Evolutionary conservation across 1,140 invertebrate genomes (phyloP).

Genomic region (Bombus vancouverensis): DNA sequence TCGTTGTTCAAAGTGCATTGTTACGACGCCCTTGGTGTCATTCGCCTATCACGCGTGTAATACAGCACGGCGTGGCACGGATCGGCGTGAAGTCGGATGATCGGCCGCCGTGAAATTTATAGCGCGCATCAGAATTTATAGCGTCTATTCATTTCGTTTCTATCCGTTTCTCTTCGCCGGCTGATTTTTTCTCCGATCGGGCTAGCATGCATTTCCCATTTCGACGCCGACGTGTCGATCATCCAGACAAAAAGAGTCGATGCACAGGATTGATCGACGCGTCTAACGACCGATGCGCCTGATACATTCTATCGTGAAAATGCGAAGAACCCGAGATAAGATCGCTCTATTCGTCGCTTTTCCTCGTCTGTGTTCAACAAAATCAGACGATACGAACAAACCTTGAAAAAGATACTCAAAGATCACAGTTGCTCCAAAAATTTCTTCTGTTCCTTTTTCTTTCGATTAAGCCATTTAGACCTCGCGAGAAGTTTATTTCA

Average conservation of each 20-base stretch:
- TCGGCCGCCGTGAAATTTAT: constrained; percentile 28
- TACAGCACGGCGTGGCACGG: background rate
- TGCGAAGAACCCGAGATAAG: background rate
- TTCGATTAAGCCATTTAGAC: background rate
- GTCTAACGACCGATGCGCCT: constrained; percentile 10
- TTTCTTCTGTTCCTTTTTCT: background rate
- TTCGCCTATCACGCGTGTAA: constrained; percentile 33
- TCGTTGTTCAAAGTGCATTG: constrained; percentile 44
- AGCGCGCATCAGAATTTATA: constrained; percentile 24
- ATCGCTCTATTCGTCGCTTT: background rate
- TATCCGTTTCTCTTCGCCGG: background rate
- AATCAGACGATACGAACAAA: background rate
- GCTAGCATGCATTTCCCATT: constrained; percentile 20
- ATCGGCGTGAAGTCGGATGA: background rate
- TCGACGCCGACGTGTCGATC: constrained; percentile 15
- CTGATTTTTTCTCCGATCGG: background rate
- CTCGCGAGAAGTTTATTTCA: background rate
- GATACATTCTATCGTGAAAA: background rate
- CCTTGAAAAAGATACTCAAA: background rate
- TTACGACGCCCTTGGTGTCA: constrained; percentile 42
- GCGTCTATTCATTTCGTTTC: constrained; percentile 14
- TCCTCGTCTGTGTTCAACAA: background rate
- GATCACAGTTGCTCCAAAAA: background rate
- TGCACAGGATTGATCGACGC: constrained; percentile 1
- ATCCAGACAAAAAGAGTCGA: background rate